Evolutionary conservation across 2,888 invertebrate species (phyloP), one percentile per base, ranked within the genome.

Genomic region (Meteorus cinctellus): DNA sequence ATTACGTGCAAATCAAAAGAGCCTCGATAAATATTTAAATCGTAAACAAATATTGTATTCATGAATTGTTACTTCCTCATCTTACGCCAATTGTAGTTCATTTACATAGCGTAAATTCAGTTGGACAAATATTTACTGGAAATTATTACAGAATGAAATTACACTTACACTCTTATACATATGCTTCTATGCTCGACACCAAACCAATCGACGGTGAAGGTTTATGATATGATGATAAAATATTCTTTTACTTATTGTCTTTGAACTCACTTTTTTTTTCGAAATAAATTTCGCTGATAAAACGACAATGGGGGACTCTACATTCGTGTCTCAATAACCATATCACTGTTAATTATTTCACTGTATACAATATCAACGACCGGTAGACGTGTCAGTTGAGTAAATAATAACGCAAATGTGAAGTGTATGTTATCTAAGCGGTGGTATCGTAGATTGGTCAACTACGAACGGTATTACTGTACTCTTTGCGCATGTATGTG

Each of bases 391-490:
- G 62, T 59, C 66, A 48, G 66, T 65, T 10, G 51, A 29, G 55
- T 63, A 51, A 72, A 72, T 75, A 71, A 75, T 55, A 63, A 74
- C 34, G 66, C 31, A 12, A 59, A 55, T 55, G 10, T 34, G 34
- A 34, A 29, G 19, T 36, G 12, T 51, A 24, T 41, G 72, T 80
- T 80, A 80, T 78, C 77, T 66, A 55, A 19, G 24, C 27, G 31
- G 63, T 74, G 45, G 55, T 55, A 65, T 60, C 77, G 69, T 62
- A 36, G 74, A 77, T 78, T 70, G 72, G 79, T 77, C 80, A 78
- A 69, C 74, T 65, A 69, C 65, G 63, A 16, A 66, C 71, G 67
- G 76, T 76, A 75, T 59, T 51, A 65, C 19, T 31, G 36, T 36
- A 14, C 5, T 14, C 45, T 34, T 51, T 14, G 29, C 48, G 29